Conservation (phyloP, 1,140 invertebrate genomes). For the Steinernema khuongi region DNA sequence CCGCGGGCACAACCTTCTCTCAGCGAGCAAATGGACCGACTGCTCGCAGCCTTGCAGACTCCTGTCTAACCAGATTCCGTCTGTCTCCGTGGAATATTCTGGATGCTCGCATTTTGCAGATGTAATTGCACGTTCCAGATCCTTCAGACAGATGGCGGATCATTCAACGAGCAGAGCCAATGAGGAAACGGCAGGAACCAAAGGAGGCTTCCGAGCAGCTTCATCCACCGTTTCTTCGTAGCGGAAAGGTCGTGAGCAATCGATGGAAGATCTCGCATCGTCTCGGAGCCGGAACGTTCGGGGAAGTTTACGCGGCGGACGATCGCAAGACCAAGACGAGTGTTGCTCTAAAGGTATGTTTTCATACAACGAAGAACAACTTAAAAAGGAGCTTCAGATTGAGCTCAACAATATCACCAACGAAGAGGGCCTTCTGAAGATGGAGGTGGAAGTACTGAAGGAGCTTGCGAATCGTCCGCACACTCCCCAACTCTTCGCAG, state of each 20-base stretch:
- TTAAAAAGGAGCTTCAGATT: too few relatives aligned
- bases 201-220: not conserved
- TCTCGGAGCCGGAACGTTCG: not conserved
- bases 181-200: not conserved
- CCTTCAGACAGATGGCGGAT: too few relatives aligned
- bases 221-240: constrained; percentile 3
- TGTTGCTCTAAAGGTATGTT: not conserved
- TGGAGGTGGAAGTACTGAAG: not conserved
- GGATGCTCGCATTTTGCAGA: too few relatives aligned
- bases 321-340: not conserved
- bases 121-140: too few relatives aligned
- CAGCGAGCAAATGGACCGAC: not conserved
- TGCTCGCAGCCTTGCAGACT: too few relatives aligned
- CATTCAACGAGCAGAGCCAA: too few relatives aligned
- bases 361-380: too few relatives aligned
- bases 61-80: not conserved
- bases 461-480: not conserved
- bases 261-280: constrained; percentile 6
- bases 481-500: not conserved
- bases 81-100: not conserved
- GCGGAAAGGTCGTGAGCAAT: not conserved
- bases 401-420: not conserved
- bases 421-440: constrained; percentile 4
- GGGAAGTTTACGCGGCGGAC: not conserved
- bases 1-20: not conserved